Base-by-base conservation (phyloP, 2,888 invertebrate genomes). In the Nemurella pictetii region DNA sequence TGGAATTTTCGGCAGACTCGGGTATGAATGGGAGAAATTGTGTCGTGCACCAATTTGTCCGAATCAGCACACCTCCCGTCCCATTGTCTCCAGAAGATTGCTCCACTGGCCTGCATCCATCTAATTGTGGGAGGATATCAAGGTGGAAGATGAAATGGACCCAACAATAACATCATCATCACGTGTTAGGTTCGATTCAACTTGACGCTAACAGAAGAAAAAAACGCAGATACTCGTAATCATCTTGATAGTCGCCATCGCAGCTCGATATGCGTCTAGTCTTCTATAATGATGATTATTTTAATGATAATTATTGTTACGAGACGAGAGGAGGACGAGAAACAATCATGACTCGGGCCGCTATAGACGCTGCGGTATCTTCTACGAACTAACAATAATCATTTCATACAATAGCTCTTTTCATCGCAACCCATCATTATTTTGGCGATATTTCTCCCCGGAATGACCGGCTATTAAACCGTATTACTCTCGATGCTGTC, bases 361-460 rank as follows among this genome's bases (percentile, higher is more conserved):
- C 80, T n/a, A n/a, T n/a, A n/a, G n/a, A 15, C 36, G 80, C 2
- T 35, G 80, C 80, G 80, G 80, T 80, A 36, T 80, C 80, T 80
- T 80, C 80, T 80, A 35, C 80, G 80, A 80, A 80, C 80, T 80
- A 80, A 35, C 80, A 81, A 81, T 81, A 81, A 81, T 81, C 80
- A 26, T 26, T 35, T 30, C 36, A 35, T 28, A 35, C 80, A 81
- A 81, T 36, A 26, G 36, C 26, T 81, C 35, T 36, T 27, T 75
- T 20, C 75, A n/a, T 78, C 30, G 28, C 55, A 81, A 80, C 80
- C 84, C 72, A 36, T 84, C 72, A 84, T 84, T 84, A 84, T 72
- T 84, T 84, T 80, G 84, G 84, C 84, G 84, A 84, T 84, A 84
- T 80, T 84, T 73, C 73, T 32, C 27, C 55, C 29, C 55, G 29